Conservation (phyloP, 1,140 invertebrate genomes). For the Rhizoglyphus robini region DNA sequence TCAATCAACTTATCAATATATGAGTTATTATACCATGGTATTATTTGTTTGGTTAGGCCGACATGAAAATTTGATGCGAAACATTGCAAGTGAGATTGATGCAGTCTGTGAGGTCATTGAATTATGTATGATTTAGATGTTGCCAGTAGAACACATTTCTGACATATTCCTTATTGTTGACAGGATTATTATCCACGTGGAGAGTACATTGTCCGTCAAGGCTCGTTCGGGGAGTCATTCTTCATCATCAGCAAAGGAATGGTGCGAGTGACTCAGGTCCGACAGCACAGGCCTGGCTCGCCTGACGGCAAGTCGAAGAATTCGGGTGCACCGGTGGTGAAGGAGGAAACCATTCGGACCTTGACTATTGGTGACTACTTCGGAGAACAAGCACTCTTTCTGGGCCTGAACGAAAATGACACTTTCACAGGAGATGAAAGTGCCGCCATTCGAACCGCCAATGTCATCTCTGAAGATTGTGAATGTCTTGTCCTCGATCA, state of each 20-base stretch:
- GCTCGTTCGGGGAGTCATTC: slow-evolving; percentile 95
- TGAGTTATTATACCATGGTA: no score
- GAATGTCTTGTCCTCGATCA: slow-evolving; percentile 22
- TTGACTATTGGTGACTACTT: slow-evolving; percentile 91
- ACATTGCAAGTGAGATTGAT: no score
- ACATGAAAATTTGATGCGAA: no score
- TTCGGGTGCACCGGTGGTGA: slow-evolving; percentile 36
- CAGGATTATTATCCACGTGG: slow-evolving; percentile 58
- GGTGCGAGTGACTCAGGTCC: slow-evolving; percentile 16
- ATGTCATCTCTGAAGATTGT: slow-evolving; percentile 22
- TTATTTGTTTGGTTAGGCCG: no score
- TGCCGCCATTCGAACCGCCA: slow-evolving; percentile 15
- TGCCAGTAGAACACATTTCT: no score
- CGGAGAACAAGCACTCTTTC: slow-evolving; percentile 62
- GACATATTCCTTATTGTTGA: no score
- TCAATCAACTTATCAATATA: no score
- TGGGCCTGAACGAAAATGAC: slow-evolving; percentile 29
- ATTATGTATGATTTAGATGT: no score
- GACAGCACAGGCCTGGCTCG: neutral
- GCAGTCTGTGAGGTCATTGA: no score
- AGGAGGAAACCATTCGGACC: slow-evolving; percentile 72
- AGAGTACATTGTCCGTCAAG: slow-evolving; percentile 94
- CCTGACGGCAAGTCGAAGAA: slow-evolving; percentile 19
- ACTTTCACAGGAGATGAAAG: neutral
- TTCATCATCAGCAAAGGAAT: slow-evolving; percentile 74